A percentile compares a stretch with the other conserved stretches of the same genome.
Conservation (phyloP, 2,888 invertebrate genomes). For the Ptychoptera albimana region DNA sequence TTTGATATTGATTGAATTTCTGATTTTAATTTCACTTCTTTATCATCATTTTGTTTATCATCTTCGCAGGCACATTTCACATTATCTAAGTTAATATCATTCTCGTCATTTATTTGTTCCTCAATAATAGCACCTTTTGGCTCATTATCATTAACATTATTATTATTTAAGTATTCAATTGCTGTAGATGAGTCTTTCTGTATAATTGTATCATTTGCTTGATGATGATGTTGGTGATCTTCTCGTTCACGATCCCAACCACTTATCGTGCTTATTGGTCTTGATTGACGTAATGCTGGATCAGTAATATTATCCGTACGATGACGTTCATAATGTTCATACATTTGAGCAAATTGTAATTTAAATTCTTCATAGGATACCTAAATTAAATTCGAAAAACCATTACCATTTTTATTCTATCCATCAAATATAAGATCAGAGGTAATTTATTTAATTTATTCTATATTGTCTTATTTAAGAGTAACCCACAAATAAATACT, state of each 20-base stretch:
- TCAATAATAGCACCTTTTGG: constrained; percentile 12
- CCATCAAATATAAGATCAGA: too few relatives aligned
- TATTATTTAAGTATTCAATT: background rate
- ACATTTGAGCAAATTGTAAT: constrained; percentile 94
- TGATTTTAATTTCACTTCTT: constrained; percentile 78
- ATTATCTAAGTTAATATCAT: constrained; percentile 14
- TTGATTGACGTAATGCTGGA: constrained; percentile 78
- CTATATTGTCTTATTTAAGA: too few relatives aligned
- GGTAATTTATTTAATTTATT: too few relatives aligned
- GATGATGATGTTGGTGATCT: constrained; percentile 17
- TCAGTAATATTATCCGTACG: constrained; percentile 91
- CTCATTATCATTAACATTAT: constrained; percentile 16
- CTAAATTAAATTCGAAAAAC: constrained; percentile 29
- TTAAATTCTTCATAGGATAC: constrained; percentile 97
- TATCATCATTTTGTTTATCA: constrained; percentile 42
- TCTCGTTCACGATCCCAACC: constrained; percentile 69
- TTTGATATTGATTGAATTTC: constrained; percentile 24
- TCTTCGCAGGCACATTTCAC: constrained; percentile 17
- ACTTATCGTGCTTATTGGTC: constrained; percentile 91
- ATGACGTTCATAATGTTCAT: constrained; percentile 87
- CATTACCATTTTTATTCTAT: constrained; percentile 1
- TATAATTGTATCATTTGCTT: constrained; percentile 12
- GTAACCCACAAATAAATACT: background rate
- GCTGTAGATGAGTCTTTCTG: constrained; percentile 18
- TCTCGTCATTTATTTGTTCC: constrained; percentile 13